Evolutionary conservation across 2,797 vertebrate genomes (phyloP), one percentile per base, ranked within the genome.

Genomic region (Eulemur albifrons): DNA sequence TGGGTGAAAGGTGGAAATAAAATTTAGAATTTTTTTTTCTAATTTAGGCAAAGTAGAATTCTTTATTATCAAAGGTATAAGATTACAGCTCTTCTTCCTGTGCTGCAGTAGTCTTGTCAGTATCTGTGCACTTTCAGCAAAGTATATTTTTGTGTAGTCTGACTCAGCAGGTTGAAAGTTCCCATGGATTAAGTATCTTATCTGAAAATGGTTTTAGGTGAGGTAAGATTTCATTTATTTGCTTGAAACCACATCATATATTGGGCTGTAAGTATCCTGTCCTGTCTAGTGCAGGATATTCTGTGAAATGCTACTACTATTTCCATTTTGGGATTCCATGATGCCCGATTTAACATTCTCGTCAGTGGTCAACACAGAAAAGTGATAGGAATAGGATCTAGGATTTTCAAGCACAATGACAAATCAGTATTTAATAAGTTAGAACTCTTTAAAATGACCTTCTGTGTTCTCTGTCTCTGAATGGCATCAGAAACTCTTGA

Each of bases 131-230:
- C 67, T 88, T 95, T 57, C 93, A 94, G 54, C 67, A 40, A 90
- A 92, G 45, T 48, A 25, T 89, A 80, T 89, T 93, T 96, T 90
- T 93, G 21, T 88, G 35, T 92, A 45, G 77, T 94, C 73, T 93
- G 90, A 94, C 65, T 90, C 75, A 96, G 70, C 35, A 97, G 72
- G 54, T 77, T 90, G 35, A 13, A 96, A 72, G 48, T 88, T 90
- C 52, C 52, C 25, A 35, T 96, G 43, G 63, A 85, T 90, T 88
- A 95, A 93, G 17, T 87, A 54, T 95, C 82, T 94, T 95, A 65
- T 69, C 32, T 90, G 81, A 97, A 93, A 95, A 85, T 94, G 73
- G 23, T 69, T 90, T 96, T 88, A 84, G 61, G 30, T 95, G 52
- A 83, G 32, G 15, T 96, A 65, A 90, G 20, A 1, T 86, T 94